Conservation (phyloP, 2,888 invertebrate species). For the Yponomeuta plumbellus region DNA sequence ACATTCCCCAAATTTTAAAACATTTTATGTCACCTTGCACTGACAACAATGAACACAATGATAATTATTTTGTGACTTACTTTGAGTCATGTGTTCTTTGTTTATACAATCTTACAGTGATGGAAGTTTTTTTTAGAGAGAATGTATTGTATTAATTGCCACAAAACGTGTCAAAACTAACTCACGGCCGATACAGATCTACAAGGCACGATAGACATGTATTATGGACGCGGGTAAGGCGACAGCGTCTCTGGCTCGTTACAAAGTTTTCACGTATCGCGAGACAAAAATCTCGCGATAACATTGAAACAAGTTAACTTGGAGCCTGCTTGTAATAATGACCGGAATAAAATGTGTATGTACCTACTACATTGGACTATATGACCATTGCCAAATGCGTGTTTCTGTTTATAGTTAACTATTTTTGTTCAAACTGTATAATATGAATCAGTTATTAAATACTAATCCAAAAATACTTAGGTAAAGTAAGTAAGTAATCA, state of each 20-base stretch:
- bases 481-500: no score
- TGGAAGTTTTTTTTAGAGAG: not conserved
- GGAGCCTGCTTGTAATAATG: conserved; percentile 62
- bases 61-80: no score
- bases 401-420: not conserved
- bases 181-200: conserved; percentile 22
- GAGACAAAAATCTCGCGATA: conserved; percentile 66
- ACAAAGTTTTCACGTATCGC: conserved; percentile 44
- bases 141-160: conserved; percentile 25
- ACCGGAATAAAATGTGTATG: conserved; percentile 39
- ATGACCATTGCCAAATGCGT: not conserved
- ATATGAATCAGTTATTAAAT: no score
- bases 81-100: no score
- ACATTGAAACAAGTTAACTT: conserved; percentile 70
- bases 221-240: conserved; percentile 8
- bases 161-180: conserved; percentile 41
- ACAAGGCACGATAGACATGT: conserved; percentile 13
- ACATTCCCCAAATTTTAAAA: no score
- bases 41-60: no score
- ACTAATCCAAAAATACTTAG: no score
- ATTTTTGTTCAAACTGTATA: no score
- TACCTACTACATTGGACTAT: not conserved
- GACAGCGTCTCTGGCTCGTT: conserved; percentile 12
- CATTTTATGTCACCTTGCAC: no score
- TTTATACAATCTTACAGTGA: not conserved